Evolutionary conservation across 2,113 vertebrate species (phyloP), one percentile per base, ranked within the genome.

Genomic region (Corvus cornix): DNA sequence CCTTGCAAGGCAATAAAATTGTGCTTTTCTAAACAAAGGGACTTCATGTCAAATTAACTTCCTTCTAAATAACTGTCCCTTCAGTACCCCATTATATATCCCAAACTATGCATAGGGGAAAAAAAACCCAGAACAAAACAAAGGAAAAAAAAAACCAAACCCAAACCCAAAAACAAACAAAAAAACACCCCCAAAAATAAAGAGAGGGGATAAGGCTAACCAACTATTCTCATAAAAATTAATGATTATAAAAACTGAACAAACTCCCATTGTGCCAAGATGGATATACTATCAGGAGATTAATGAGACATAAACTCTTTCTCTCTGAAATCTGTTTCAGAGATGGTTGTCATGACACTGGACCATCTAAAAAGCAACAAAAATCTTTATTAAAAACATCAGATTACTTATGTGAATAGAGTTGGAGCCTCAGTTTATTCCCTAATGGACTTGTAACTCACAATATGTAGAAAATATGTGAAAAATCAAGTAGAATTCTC

Each of bases 41-140:
- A 84, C 58, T 90, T 79, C 12, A 16, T 82, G 87, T 90, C 46
- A 89, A 96, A 94, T 96, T 96, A 80, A 94, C 96, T 96, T 97
- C 62, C 75, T 95, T 79, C 93, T 90, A 96, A 84, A 89, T 88
- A 80, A 77, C 31, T 83, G 28, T 83, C 21, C 28, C 37, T 85
- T 51, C 5, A 69, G 49, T 69, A 94, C 82, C 14, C 24, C 12
- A 83, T 95, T 69, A 43, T 83, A 37, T 72, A 93, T 68, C 68
- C 27, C 78, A 83, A 90, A 56, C 3, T 12, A 56, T 58, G 41
- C 18, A 22, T 12, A 44, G 21, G 6, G 31, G 6, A n/a, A 51
- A 56, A 52, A 22, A n/a, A 23, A 27, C 37, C 37, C 3, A 31
- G 3, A 59, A 46, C 9, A 73, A 66, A 26, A 44, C 10, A 44